Percentiles rank a stretch among this genome's conserved stretches.
These are phyloP conservation scores for Thymelicus sylvestris DNA, from an alignment of 2,888 invertebrate species.

Conservation along the genomic window DNA sequence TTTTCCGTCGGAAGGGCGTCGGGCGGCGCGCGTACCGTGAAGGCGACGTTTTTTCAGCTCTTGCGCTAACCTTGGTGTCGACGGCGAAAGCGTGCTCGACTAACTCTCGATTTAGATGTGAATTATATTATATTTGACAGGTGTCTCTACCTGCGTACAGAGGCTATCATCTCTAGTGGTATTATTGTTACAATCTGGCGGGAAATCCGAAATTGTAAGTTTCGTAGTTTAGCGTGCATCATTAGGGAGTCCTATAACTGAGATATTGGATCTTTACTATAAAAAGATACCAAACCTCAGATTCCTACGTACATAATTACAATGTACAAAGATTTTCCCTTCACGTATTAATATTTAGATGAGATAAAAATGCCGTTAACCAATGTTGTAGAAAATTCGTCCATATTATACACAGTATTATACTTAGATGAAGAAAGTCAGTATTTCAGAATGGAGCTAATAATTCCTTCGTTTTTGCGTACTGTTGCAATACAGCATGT, in stretches of 20 bases:
- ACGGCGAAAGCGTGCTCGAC: constrained; percentile 18
- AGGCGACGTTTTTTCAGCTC: constrained; percentile 57
- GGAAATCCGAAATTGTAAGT: too few relatives aligned
- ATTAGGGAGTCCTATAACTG: too few relatives aligned
- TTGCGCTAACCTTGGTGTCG: constrained; percentile 37
- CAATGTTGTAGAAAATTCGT: too few relatives aligned
- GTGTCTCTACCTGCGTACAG: background rate
- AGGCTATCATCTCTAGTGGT: background rate
- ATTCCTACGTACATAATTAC: too few relatives aligned
- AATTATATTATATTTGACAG: background rate
- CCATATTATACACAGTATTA: too few relatives aligned
- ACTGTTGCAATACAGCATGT: constrained; percentile 5
- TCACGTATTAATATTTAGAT: too few relatives aligned
- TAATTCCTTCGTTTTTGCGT: background rate
- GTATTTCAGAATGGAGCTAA: background rate
- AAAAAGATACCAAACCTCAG: too few relatives aligned
- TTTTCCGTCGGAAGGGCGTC: constrained; percentile 48
- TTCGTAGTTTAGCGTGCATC: too few relatives aligned
- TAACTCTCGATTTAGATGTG: background rate
- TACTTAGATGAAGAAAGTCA: background rate
- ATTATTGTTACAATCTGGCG: too few relatives aligned
- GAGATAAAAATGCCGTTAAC: too few relatives aligned
- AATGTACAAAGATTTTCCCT: too few relatives aligned
- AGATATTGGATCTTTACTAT: too few relatives aligned
- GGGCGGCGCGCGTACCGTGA: constrained; percentile 55